A percentile compares a stretch with the other conserved stretches of the same genome.
Evolutionary conservation across 1,140 invertebrate genomes (phyloP).

Genomic region (Aplysia californica): DNA sequence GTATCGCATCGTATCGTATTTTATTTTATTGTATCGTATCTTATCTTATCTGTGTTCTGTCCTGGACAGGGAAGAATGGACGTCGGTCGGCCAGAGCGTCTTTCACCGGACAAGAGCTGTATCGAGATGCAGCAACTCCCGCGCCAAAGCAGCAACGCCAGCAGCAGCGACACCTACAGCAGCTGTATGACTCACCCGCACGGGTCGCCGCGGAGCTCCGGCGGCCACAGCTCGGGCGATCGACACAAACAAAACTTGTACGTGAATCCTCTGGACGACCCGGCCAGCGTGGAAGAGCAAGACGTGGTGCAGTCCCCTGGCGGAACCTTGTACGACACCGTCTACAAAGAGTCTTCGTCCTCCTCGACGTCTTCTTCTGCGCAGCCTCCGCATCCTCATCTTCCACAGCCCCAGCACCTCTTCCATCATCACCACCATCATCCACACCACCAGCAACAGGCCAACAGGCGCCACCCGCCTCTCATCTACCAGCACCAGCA

Average conservation of each 20-base stretch:
- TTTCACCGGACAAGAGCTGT: conserved; percentile 67
- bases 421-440: conserved; percentile 33
- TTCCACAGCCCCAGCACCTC: conserved; percentile 25
- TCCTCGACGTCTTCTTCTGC: no score
- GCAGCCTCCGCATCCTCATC: conserved; percentile 21
- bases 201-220: conserved; percentile 48
- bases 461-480: background rate
- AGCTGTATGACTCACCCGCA: conserved; percentile 93
- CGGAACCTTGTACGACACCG: conserved; percentile 24
- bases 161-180: conserved; percentile 89
- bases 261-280: conserved; percentile 85
- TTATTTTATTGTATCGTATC: no score
- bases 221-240: conserved; percentile 22
- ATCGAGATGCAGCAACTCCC: conserved; percentile 80
- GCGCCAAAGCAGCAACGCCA: conserved; percentile 69
- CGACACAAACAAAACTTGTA: conserved; percentile 80
- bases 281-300: conserved; percentile 60
- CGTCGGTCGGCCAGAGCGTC: background rate
- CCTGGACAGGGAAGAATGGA: conserved; percentile 23
- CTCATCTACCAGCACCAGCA: conserved; percentile 15
- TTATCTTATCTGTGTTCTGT: no score
- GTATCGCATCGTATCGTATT: no score
- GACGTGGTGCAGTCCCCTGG: conserved; percentile 24
- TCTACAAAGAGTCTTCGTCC: conserved; percentile 29
- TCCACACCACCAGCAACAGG: background rate